Evolutionary conservation across 2,113 vertebrate species (phyloP), one percentile per base, ranked within the genome.

Genomic region (Pluvianellus socialis): DNA sequence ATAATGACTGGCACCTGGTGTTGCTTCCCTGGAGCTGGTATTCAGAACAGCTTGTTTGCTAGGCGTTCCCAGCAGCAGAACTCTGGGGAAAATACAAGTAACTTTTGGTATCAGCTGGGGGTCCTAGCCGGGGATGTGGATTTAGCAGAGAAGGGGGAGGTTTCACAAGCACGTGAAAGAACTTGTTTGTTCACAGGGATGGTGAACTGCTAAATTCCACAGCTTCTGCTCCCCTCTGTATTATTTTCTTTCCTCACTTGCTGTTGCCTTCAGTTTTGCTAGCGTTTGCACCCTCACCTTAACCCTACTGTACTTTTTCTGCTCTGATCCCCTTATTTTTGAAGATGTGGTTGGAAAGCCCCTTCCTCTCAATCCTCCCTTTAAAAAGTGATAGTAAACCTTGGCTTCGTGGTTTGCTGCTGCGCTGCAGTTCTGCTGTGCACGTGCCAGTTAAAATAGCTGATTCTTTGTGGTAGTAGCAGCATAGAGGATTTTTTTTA

Each of bases 381-480:
- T 66, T 38, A 73, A 82, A 61, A 83, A 65, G 23, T n/a, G 53
- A 17, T 44, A 35, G 58, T 33, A 87, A 91, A 38, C 71, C 68
- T 44, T 92, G 89, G 53, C 62, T 94, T 94, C 1, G 0, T 76
- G 71, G 63, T 47, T 82, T 88, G 58, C n/a, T 91, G 56, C 87
- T 65, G 7, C 1, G 0, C 21, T 94, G 92, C 83, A 86, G 68
- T 80, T 93, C 79, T 81, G 73, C 68, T 84, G 32, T 75, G 70
- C 86, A 83, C 2, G 5, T 96, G 76, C 91, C 92, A 86, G 77
- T 89, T 93, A 63, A 97, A 95, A 76, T 89, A 92, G 85, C 63
- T 76, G n/a, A 68, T 82, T 85, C 91, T 71, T 80, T 91, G 62
- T 87, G 94, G 91, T 65, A 80, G 91, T 65, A 80, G 80, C 70